Evolutionary conservation across 2,797 vertebrate species (phyloP), one percentile per base, ranked within the genome.

Genomic region (Tadarida brasiliensis): DNA sequence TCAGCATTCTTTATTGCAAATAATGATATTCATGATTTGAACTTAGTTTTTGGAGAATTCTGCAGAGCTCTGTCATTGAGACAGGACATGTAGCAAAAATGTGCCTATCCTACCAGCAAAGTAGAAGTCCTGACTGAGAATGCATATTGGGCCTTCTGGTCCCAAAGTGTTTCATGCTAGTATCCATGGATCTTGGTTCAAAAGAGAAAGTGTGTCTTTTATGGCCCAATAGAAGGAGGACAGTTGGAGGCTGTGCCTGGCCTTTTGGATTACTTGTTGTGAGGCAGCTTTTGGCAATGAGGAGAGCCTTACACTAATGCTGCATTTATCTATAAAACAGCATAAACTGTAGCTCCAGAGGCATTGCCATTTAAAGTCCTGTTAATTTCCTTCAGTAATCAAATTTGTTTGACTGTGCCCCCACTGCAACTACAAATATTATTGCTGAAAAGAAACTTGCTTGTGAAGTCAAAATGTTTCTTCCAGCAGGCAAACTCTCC

Each of bases 381-480:
- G 5, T 87, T 90, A 68, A 51, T 67, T 57, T 80, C 93, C 51
- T 74, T 86, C 56, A 90, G 70, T 17, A 71, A 87, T 57, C 65
- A 94, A 28, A 86, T 86, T 67, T 78, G 24, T 80, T 84, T 83
- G 71, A 78, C 67, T 67, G 44, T 14, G 26, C 65, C 11, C 14
- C 35, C 84, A 47, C 11, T 5, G 14, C 28, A 74, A 87, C 88
- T 74, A 49, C 6, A 85, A 82, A 51, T 54, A 1, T 80, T 39
- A n/a, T 63, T 91, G 84, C 56, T 81, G 33, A 89, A 80, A 77
- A 61, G 51, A 73, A 87, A 83, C 87, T 87, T 83, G 14, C 17
- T 87, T 68, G 11, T 74, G 39, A 94, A 83, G 7, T 61, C 30
- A 90, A 87, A 71, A 68, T 74, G 28, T 33, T 83, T 81, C 44